Conservation (phyloP, 2,888 invertebrate genomes). For the Neoascia interrupta region DNA sequence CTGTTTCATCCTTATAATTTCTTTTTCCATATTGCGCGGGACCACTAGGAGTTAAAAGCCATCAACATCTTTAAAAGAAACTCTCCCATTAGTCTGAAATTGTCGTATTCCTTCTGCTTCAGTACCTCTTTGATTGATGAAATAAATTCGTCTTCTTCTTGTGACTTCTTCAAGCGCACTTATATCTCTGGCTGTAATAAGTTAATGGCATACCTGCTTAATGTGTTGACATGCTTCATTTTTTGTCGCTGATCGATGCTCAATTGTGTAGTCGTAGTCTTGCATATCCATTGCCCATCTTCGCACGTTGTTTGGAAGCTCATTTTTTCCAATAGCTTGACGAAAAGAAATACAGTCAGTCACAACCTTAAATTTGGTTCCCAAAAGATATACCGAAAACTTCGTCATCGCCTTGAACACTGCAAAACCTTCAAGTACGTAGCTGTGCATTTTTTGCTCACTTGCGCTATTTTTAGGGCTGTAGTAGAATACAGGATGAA, state of each 20-base stretch:
- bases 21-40: constrained; percentile 16
- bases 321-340: constrained; percentile 12
- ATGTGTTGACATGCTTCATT: constrained; percentile 24
- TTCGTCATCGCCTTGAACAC: constrained; percentile 22
- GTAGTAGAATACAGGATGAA: constrained; percentile 13
- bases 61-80: constrained; percentile 20
- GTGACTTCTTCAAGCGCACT: not conserved
- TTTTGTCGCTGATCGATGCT: constrained; percentile 11
- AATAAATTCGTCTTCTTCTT: constrained; percentile 31
- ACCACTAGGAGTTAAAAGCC: constrained; percentile 6
- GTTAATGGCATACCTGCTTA: constrained; percentile 3
- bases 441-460: constrained; percentile 32
- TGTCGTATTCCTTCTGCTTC: constrained; percentile 10
- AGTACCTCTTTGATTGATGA: constrained; percentile 14
- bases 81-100: constrained; percentile 11
- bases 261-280: constrained; percentile 15
- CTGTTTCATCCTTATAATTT: no score
- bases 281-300: constrained; percentile 33
- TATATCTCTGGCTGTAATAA: constrained; percentile 4
- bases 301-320: not conserved
- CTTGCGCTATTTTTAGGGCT: constrained; percentile 17
- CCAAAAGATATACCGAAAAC: constrained; percentile 16
- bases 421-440: constrained; percentile 15
- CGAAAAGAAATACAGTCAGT: constrained; percentile 25
- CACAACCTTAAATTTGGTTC: no score